Conservation (phyloP, 2,113 vertebrate species). For the Procapra przewalskii region DNA sequence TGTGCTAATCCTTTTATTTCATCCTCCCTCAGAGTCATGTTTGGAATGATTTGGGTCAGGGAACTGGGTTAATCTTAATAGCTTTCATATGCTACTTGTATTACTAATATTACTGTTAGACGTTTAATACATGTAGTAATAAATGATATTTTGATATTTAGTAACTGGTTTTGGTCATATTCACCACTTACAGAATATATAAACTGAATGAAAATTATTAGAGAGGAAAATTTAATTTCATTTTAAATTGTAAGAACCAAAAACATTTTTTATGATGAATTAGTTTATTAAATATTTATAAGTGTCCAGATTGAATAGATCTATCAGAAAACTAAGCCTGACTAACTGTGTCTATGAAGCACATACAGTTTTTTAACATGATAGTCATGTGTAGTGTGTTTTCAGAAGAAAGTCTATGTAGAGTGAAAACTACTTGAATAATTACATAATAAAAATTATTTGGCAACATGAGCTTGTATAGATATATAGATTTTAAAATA, state of each 20-base stretch:
- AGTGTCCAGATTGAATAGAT: neutral
- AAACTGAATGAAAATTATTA: conserved; percentile 15
- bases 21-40: neutral
- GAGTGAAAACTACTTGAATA: conserved; percentile 1
- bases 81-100: neutral
- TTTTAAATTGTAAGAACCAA: conserved; percentile 7
- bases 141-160: conserved; percentile 18
- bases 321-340: neutral
- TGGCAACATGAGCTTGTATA: neutral
- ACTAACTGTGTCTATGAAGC: neutral
- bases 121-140: neutral
- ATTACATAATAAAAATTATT: neutral
- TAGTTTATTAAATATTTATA: conserved; percentile 15
- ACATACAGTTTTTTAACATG: neutral
- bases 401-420: conserved; percentile 26
- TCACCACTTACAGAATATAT: neutral
- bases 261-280: neutral
- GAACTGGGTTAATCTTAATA: neutral
- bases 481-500: conserved; percentile 8
- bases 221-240: neutral
- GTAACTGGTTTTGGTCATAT: neutral
- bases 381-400: neutral
- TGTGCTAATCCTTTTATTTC: conserved; percentile 21
- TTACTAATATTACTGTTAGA: neutral
- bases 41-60: neutral